phyloP scores from a whole-genome alignment of 2,888 invertebrate species.

The Ctena decussata region DNA sequence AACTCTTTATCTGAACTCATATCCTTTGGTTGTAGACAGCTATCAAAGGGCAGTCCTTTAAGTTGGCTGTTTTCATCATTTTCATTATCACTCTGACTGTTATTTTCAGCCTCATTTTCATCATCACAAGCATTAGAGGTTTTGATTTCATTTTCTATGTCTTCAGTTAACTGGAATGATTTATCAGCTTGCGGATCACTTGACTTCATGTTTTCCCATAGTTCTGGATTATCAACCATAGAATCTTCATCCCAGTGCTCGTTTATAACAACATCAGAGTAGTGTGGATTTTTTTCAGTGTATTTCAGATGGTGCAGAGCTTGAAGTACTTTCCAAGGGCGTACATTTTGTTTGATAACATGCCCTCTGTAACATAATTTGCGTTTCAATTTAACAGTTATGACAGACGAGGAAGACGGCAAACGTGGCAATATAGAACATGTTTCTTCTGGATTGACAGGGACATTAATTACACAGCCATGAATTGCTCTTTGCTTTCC shows the following conservation, averaged over 20 bases:
- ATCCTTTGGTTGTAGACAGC: conserved; percentile 8
- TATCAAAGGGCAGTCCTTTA: neutral
- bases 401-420: conserved; percentile 8
- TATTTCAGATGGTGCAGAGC: conserved; percentile 21
- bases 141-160: conserved; percentile 8
- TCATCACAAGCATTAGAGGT: neutral
- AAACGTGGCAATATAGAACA: conserved; percentile 34
- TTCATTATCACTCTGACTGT: conserved; percentile 1
- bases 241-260: conserved; percentile 5
- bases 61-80: conserved; percentile 11
- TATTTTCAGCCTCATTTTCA: neutral
- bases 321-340: conserved; percentile 16
- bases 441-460: conserved; percentile 22
- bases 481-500: conserved; percentile 37
- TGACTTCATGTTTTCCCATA: neutral
- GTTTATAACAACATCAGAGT: conserved; percentile 22
- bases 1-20: neutral
- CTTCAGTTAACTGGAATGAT: too few species aligned
- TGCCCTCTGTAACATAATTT: too few species aligned
- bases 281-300: neutral
- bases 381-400: conserved; percentile 22
- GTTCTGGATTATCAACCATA: neutral
- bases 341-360: conserved; percentile 18
- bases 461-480: conserved; percentile 44
- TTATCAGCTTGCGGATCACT: too few species aligned